Percentiles rank a stretch among this genome's conserved stretches.
These are phyloP conservation scores for Panopea generosa DNA, from an alignment of 2,888 invertebrate genomes.

Conservation along the genomic window DNA sequence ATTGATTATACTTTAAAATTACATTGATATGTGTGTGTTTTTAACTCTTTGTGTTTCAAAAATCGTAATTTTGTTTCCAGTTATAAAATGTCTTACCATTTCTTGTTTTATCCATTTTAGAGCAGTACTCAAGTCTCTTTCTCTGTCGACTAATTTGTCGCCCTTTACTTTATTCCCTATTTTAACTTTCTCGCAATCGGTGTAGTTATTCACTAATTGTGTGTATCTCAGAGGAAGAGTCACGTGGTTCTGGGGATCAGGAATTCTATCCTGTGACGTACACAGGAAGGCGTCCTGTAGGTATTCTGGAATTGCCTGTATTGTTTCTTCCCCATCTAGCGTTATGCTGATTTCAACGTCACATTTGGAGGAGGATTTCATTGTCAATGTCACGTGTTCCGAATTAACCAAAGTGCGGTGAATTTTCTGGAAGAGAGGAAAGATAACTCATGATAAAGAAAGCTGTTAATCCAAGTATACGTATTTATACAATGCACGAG, in stretches of 20 bases:
- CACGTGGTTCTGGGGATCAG: conserved; percentile 42
- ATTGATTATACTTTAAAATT: no score
- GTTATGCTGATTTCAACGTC: conserved; percentile 66
- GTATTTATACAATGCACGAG: no score
- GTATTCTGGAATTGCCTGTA: conserved; percentile 57
- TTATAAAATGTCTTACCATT: conserved; percentile 67
- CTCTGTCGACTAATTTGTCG: conserved; percentile 59
- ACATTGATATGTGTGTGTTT: no score
- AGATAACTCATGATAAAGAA: no score
- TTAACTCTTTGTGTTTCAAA: no score
- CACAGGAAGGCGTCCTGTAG: conserved; percentile 54
- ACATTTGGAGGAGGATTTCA: conserved; percentile 56
- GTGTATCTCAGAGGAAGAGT: conserved; percentile 61
- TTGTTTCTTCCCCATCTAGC: conserved; percentile 50
- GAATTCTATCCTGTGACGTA: conserved; percentile 17
- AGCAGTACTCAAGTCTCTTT: conserved; percentile 73
- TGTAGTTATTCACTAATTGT: conserved; percentile 41
- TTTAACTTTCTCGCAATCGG: conserved; percentile 37
- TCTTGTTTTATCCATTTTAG: conserved; percentile 79
- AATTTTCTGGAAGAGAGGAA: no score
- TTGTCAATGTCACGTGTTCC: conserved; percentile 5
- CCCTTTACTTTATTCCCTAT: conserved; percentile 16
- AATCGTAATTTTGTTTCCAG: no score
- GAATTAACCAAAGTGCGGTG: neutral
- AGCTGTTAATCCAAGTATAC: no score